Percentiles rank a stretch among this genome's conserved stretches.
These are phyloP conservation scores for Rynchops niger DNA, from an alignment of 2,113 vertebrate genomes.

Conservation along the genomic window DNA sequence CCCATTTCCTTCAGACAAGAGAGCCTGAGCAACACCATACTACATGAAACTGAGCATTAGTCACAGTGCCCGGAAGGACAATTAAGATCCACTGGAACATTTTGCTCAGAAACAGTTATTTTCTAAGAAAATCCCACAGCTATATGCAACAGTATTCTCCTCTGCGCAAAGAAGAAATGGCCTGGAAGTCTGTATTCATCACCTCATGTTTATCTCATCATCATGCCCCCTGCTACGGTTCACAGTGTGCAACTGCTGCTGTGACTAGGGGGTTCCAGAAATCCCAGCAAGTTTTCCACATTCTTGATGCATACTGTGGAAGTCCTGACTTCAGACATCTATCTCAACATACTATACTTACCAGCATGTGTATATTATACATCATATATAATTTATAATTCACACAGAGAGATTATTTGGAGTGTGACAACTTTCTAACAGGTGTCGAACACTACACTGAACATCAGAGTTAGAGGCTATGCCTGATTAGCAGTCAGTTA, in stretches of 20 bases:
- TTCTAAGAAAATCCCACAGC: neutral
- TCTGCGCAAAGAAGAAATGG: neutral
- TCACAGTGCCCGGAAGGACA: neutral
- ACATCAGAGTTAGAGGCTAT: neutral
- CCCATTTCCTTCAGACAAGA: neutral
- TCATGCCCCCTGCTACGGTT: neutral
- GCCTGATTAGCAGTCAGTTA: neutral
- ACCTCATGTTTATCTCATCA: neutral
- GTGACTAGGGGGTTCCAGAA: conserved; percentile 28
- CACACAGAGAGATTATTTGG: neutral
- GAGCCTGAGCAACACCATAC: neutral
- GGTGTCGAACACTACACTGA: neutral
- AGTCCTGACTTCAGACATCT: neutral
- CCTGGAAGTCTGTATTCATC: neutral
- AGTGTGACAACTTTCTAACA: neutral
- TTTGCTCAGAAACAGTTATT: neutral
- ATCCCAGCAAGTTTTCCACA: conserved; percentile 10
- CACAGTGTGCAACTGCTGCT: conserved; percentile 4
- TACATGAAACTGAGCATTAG: neutral
- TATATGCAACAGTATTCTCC: neutral
- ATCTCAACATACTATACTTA: neutral
- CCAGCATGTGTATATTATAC: neutral
- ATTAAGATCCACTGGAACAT: neutral
- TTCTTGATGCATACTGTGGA: neutral
- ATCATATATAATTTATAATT: neutral